Evolutionary conservation across 2,888 invertebrate genomes (phyloP).

Genomic region (Limnephilus auricula): DNA sequence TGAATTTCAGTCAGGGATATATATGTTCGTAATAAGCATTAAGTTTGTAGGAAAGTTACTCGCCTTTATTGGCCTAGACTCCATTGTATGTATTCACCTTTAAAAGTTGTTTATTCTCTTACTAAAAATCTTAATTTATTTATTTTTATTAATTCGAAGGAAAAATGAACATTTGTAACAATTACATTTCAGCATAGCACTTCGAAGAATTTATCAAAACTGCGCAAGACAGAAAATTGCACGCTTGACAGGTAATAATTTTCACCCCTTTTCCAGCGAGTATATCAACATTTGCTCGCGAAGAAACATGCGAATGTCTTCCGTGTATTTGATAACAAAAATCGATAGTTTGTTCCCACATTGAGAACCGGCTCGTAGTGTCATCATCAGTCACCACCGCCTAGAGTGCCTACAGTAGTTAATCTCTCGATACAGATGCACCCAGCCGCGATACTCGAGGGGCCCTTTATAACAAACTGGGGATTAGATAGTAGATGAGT

Average conservation of each 20-base stretch:
- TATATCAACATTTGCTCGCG: neutral
- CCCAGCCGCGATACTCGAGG: neutral
- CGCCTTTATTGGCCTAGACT: too few species aligned
- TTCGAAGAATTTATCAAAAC: neutral
- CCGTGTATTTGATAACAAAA: slow-evolving; percentile 45
- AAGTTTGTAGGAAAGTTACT: too few species aligned
- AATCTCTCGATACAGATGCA: neutral
- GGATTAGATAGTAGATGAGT: neutral
- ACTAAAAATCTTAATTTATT: neutral
- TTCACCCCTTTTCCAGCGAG: neutral
- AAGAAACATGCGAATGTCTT: slow-evolving; percentile 20
- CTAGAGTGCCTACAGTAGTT: neutral
- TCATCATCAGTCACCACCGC: slow-evolving; percentile 32
- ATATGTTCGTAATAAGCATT: too few species aligned
- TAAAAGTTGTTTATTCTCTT: neutral
- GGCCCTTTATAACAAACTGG: neutral
- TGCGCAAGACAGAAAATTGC: neutral
- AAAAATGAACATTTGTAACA: neutral
- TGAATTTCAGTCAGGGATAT: too few species aligned
- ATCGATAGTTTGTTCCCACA: slow-evolving; percentile 45
- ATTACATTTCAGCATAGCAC: neutral
- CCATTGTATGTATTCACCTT: neutral
- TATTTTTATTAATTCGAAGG: too few species aligned
- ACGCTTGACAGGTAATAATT: neutral
- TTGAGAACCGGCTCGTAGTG: slow-evolving; percentile 41